Evolutionary conservation across 1,140 invertebrate species (phyloP), one percentile per base, ranked within the genome.

Genomic region (Halesus radiatus): DNA sequence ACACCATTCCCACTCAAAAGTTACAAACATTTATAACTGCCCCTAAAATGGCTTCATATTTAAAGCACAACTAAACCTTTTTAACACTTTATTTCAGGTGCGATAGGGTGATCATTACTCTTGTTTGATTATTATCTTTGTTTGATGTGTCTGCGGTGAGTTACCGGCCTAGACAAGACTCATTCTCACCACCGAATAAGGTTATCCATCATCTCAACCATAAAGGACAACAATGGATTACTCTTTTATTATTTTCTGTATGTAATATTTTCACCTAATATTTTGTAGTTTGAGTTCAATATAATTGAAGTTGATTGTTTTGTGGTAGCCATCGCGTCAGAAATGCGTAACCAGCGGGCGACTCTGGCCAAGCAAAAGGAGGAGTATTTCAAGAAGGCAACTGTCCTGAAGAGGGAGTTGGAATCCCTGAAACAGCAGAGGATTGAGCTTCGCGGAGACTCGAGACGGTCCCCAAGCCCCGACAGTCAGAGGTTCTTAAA

Each of bases 321-420:
- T 83, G 73, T 85, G 88, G 87, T 90, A 92, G 95, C 94, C 60
- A 93, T 96, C 84, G 94, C 94, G 83, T 92, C 95, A 83, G 95
- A 96, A 89, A 91, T 93, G 84, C 92, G 94, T 82, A 94, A 95
- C 83, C 95, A 96, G 84, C 94, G 94, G 87, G 93, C 93, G 1
- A 94, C 94, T 76, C 85, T 96, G 75, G 92, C 92, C 16, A 94
- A 94, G 81, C 94, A 96, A 84, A 92, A 94, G 13, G 93, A 95
- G 84, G 94, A 95, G 84, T 96, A 96, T 86, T 91, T 94, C 18
- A 92, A 92, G 85, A 95, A 95, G 86, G 92, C 93, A 4, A 86
- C 87, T 0, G 91, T 93, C 6, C 87, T 96, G 15, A 93, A 94
- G 82, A 92, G 93, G 56, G 94, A 96, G 87, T 87, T 96, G 80